A percentile compares a stretch with the other conserved stretches of the same genome.
Evolutionary conservation across 2,113 vertebrate species (phyloP).

Genomic region (Sylvilagus bachmani): DNA sequence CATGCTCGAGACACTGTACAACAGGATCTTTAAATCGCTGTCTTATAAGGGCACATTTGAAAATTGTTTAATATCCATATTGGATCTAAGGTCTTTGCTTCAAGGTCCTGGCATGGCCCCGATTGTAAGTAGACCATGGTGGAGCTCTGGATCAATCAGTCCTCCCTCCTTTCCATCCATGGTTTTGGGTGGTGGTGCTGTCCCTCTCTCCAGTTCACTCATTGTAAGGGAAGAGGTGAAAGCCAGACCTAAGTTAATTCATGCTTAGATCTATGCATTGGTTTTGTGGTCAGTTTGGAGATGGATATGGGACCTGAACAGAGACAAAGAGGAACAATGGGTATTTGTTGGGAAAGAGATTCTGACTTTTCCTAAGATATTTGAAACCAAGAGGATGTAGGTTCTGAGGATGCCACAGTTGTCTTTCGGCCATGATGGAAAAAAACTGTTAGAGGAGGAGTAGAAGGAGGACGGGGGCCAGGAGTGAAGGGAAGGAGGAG

Average conservation of each 20-base stretch:
- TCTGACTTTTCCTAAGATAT: not conserved
- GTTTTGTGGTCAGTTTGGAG: not conserved
- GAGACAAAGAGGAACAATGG: not conserved
- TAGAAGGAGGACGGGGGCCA: too few species aligned
- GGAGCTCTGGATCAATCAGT: not conserved
- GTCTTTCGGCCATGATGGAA: not conserved
- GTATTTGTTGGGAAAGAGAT: not conserved
- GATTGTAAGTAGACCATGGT: not conserved
- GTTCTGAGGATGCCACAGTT: not conserved
- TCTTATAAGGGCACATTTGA: not conserved
- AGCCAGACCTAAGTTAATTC: not conserved
- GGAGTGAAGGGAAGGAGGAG: too few species aligned
- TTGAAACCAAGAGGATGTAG: not conserved
- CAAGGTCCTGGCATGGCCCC: not conserved
- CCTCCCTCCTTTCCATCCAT: not conserved
- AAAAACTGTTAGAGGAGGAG: not conserved
- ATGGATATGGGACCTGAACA: not conserved
- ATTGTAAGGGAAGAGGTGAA: not conserved
- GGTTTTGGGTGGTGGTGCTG: not conserved
- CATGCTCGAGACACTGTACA: not conserved
- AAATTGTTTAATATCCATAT: not conserved
- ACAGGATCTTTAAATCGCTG: not conserved
- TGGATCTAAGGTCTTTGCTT: not conserved
- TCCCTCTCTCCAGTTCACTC: not conserved
- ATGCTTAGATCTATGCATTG: not conserved